Percentiles rank a stretch among this genome's conserved stretches.
Conservation (phyloP, 2,888 invertebrate genomes). For the Tiliacea citrago region DNA sequence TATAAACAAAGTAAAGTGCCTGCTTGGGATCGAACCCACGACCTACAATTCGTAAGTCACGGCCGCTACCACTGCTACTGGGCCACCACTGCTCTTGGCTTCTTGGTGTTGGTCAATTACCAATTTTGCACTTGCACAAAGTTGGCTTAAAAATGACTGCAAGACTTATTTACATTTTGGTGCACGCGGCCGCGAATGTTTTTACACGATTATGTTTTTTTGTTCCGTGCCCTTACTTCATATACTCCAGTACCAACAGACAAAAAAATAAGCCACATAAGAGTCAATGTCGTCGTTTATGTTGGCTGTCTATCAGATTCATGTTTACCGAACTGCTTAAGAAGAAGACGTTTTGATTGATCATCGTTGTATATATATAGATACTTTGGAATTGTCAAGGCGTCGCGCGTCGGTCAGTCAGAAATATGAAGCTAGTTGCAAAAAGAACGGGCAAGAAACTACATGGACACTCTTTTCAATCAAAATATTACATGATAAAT, state of each 20-base stretch:
- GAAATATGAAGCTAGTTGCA: too few species aligned
- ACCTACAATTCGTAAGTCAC: too few species aligned
- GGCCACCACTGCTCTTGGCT: neutral
- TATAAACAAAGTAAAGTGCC: too few species aligned
- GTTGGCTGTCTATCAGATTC: constrained; percentile 22
- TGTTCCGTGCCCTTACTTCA: neutral
- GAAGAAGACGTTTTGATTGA: constrained; percentile 25
- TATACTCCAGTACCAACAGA: neutral
- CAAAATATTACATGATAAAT: neutral
- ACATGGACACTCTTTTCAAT: neutral
- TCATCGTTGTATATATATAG: neutral
- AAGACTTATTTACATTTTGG: neutral
- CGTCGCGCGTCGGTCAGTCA: too few species aligned
- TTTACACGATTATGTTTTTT: too few species aligned
- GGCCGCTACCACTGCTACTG: too few species aligned
- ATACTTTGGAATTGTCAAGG: too few species aligned
- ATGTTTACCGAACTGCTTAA: constrained; percentile 17
- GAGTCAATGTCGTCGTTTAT: constrained; percentile 21
- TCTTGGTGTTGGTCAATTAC: too few species aligned
- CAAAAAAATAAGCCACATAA: neutral
- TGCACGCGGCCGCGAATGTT: neutral
- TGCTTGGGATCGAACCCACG: too few species aligned
- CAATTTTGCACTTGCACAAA: neutral
- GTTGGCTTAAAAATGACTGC: neutral
- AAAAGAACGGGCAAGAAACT: neutral